These are phyloP conservation scores for Scortum barcoo DNA, from an alignment of 2,113 vertebrate species.

Conservation along the genomic window DNA sequence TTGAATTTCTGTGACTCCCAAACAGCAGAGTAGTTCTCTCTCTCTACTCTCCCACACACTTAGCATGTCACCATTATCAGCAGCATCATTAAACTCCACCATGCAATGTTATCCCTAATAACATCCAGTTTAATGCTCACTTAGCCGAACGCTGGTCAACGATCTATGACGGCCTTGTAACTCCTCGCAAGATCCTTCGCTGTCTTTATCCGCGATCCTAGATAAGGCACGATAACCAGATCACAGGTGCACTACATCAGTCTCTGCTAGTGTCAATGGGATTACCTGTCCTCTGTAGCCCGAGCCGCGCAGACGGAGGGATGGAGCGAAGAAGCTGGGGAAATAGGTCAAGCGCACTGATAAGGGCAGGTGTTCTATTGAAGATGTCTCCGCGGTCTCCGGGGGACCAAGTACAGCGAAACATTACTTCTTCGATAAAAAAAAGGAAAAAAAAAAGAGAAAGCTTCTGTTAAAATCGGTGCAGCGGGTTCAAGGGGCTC, in stretches of 20 bases:
- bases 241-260: conserved; percentile 72
- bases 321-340: conserved; percentile 70
- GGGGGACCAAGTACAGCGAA: conserved; percentile 53
- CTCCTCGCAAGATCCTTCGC: conserved; percentile 39
- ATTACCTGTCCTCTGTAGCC: conserved; percentile 77
- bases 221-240: conserved; percentile 70
- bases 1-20: background rate
- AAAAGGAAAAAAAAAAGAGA: too few species aligned
- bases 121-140: conserved; percentile 34
- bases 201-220: conserved; percentile 44
- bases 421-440: conserved; percentile 52
- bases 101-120: conserved; percentile 23
- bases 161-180: conserved; percentile 43
- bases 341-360: conserved; percentile 81
- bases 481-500: conserved; percentile 20
- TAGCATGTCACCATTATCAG: conserved; percentile 9
- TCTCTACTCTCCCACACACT: too few species aligned
- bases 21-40: background rate
- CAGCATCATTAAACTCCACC: conserved; percentile 37
- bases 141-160: conserved; percentile 36
- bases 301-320: conserved; percentile 72
- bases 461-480: conserved; percentile 25
- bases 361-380: conserved; percentile 77
- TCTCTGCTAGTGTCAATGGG: conserved; percentile 70
- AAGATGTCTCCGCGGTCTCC: conserved; percentile 80